Evolutionary conservation across 2,888 invertebrate species (phyloP).

Genomic region (Acanthopleura granulata): DNA sequence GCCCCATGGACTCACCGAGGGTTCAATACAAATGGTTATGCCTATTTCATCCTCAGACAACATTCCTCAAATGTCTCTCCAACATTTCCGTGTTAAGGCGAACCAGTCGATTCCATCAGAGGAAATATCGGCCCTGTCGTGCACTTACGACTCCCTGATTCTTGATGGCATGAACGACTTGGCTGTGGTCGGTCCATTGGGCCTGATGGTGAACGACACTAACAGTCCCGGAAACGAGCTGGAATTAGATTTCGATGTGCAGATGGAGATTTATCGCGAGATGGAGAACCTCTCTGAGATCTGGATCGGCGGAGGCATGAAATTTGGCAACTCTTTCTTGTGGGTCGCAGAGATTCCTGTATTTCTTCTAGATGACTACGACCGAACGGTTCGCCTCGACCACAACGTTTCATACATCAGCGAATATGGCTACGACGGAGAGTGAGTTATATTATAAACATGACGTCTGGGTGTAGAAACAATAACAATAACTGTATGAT

Average conservation of each 20-base stretch:
- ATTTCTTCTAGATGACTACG: slow-evolving; percentile 9
- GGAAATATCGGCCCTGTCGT: not conserved
- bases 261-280: not conserved
- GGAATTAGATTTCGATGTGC: not conserved
- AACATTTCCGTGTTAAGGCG: not conserved
- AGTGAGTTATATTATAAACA: not conserved
- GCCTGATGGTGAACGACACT: not conserved
- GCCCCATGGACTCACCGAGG: not conserved
- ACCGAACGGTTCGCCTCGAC: not conserved
- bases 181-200: not conserved
- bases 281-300: slow-evolving; percentile 19
- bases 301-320: slow-evolving; percentile 23
- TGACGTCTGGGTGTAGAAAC: too few relatives aligned
- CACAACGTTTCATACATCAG: not conserved
- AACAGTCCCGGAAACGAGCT: slow-evolving; percentile 3
- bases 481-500: too few relatives aligned
- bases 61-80: not conserved
- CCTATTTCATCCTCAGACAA: not conserved
- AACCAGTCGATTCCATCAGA: not conserved
- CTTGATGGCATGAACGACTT: not conserved
- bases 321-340: slow-evolving; percentile 21
- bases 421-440: slow-evolving; percentile 8
- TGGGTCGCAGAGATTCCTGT: slow-evolving; percentile 16
- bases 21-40: not conserved
- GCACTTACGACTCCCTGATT: not conserved